Conservation (phyloP, 2,888 invertebrate genomes). For the Athetis lepigone region DNA sequence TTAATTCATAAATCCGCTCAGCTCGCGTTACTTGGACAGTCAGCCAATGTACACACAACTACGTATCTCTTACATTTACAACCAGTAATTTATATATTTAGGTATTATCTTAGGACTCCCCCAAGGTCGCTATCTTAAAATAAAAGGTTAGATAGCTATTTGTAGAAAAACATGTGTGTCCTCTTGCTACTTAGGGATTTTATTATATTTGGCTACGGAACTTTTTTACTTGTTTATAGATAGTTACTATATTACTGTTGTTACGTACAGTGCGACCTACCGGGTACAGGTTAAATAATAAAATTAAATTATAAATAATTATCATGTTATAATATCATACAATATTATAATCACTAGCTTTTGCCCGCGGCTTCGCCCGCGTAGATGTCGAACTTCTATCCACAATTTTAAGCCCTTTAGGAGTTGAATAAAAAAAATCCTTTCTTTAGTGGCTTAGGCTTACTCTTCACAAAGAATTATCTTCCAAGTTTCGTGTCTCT, state of each 20-base stretch:
- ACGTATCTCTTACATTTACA: slow-evolving; percentile 45
- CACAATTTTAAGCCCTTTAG: too few species aligned
- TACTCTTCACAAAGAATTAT: too few species aligned
- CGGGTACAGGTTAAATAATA: too few species aligned
- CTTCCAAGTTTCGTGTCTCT: too few species aligned
- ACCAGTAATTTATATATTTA: slow-evolving; percentile 36
- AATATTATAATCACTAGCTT: too few species aligned
- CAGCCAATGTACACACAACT: slow-evolving; percentile 34
- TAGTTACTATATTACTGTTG: not conserved
- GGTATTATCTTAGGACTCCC: slow-evolving; percentile 59
- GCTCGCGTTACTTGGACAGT: slow-evolving; percentile 47
- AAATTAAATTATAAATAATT: too few species aligned
- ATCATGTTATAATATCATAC: too few species aligned
- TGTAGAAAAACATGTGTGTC: slow-evolving; percentile 28
- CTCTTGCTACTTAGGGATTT: slow-evolving; percentile 12
- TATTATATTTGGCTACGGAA: slow-evolving; percentile 10
- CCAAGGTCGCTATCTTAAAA: slow-evolving; percentile 53
- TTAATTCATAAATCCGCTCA: slow-evolving; percentile 18
- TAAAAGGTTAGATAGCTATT: slow-evolving; percentile 32
- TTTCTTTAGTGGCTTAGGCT: too few species aligned
- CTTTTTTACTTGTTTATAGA: slow-evolving; percentile 5
- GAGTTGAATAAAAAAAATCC: too few species aligned
- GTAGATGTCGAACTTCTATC: too few species aligned
- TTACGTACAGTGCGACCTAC: too few species aligned
- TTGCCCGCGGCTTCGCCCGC: too few species aligned